Percentiles rank a stretch among this genome's conserved stretches.
phyloP scores from a whole-genome alignment of 2,888 invertebrate species.

The Phasia obesa region DNA sequence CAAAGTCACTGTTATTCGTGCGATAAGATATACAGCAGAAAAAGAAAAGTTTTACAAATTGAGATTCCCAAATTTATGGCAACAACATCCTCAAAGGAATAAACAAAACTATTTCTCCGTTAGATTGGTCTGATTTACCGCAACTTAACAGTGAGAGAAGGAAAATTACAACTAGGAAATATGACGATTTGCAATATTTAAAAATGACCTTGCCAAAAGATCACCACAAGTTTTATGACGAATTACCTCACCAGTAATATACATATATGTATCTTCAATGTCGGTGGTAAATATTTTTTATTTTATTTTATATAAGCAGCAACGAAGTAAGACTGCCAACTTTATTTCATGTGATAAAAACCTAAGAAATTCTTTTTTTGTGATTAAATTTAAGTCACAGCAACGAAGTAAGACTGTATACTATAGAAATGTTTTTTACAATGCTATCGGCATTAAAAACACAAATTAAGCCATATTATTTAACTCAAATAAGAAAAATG shows the following conservation, averaged over 20 bases:
- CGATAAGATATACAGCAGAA: constrained; percentile 42
- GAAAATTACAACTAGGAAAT: constrained; percentile 34
- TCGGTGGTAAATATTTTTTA: constrained; percentile 18
- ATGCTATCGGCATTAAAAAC: constrained; percentile 13
- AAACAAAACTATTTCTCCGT: constrained; percentile 16
- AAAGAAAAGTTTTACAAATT: constrained; percentile 46
- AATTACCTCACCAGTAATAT: constrained; percentile 35
- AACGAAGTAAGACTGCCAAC: constrained; percentile 47
- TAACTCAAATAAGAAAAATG: background rate
- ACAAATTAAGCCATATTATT: constrained; percentile 9
- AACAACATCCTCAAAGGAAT: constrained; percentile 35
- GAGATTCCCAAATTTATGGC: constrained; percentile 16
- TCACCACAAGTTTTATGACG: constrained; percentile 55
- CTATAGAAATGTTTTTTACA: constrained; percentile 42
- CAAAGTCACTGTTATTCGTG: too few relatives aligned
- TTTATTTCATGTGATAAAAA: constrained; percentile 46
- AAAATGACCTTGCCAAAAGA: constrained; percentile 42
- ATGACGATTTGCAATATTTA: constrained; percentile 55
- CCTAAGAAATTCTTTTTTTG: constrained; percentile 30
- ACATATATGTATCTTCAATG: constrained; percentile 31
- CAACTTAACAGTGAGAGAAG: constrained; percentile 26
- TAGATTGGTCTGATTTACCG: constrained; percentile 41
- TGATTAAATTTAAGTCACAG: constrained; percentile 26
- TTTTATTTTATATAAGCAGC: constrained; percentile 4
- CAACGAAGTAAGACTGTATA: constrained; percentile 52